Evolutionary conservation across 2,113 vertebrate species (phyloP).

Genomic region (Scopus umbretta): DNA sequence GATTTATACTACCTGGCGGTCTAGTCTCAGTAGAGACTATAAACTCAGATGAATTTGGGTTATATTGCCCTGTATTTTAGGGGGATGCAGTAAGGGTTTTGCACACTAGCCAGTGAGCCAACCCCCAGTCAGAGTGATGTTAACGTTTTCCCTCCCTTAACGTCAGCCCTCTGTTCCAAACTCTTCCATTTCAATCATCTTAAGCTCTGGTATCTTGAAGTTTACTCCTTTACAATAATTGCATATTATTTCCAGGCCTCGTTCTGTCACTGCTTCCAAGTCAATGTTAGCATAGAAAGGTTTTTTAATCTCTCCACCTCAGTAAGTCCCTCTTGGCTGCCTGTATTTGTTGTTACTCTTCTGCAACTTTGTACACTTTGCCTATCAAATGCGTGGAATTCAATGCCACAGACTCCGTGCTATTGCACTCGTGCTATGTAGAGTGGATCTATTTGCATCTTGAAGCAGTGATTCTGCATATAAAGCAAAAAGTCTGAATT

Average conservation of each 20-base stretch:
- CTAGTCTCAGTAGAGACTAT: not conserved
- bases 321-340: not conserved
- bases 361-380: not conserved
- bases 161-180: not conserved
- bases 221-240: not conserved
- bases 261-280: not conserved
- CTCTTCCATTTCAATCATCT: not conserved
- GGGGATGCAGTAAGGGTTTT: not conserved
- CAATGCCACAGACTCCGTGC: not conserved
- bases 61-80: not conserved
- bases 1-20: not conserved
- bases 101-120: not conserved
- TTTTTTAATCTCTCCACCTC: not conserved
- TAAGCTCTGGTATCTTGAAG: not conserved
- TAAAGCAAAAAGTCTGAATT: not conserved
- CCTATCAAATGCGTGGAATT: not conserved
- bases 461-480: not conserved
- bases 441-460: not conserved
- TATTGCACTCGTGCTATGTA: not conserved
- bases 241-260: not conserved
- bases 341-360: not conserved
- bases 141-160: not conserved
- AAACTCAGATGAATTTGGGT: not conserved
- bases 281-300: not conserved
- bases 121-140: not conserved